Percentiles rank a stretch among this genome's conserved stretches.
These are phyloP conservation scores for Ceratina australensis DNA, from an alignment of 1,140 invertebrate genomes.

Conservation along the genomic window DNA sequence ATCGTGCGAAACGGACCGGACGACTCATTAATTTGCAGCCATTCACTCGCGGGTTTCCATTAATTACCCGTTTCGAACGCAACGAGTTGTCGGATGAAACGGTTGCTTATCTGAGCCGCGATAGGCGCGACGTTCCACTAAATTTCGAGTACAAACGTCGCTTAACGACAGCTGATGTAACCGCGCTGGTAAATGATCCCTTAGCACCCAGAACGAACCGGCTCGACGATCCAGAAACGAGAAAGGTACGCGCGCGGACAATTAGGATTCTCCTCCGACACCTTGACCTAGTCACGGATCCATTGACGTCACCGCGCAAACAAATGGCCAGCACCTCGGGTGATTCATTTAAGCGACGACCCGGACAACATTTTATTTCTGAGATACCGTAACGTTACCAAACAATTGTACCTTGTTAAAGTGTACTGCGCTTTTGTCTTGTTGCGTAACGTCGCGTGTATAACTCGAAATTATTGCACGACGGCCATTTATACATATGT, in stretches of 20 bases:
- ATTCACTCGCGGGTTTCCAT: not conserved
- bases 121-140: slow-evolving; percentile 9
- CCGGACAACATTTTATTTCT: slow-evolving; percentile 51
- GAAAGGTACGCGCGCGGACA: slow-evolving; percentile 34
- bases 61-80: slow-evolving; percentile 7
- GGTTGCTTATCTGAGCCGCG: slow-evolving; percentile 22
- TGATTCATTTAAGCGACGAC: slow-evolving; percentile 50
- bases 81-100: not conserved
- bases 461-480: too few species aligned
- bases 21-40: not conserved
- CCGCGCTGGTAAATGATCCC: slow-evolving; percentile 33
- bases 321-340: slow-evolving; percentile 26
- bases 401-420: slow-evolving; percentile 2
- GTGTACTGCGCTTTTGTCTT: slow-evolving; percentile 36
- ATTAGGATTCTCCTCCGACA: slow-evolving; percentile 52
- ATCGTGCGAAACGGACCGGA: not conserved
- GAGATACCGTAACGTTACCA: slow-evolving; percentile 9
- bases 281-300: slow-evolving; percentile 64
- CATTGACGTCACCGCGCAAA: slow-evolving; percentile 49
- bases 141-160: slow-evolving; percentile 43
- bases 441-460: too few species aligned
- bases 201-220: slow-evolving; percentile 14
- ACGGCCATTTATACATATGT: too few species aligned
- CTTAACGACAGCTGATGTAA: slow-evolving; percentile 43
- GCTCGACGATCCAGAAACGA: slow-evolving; percentile 7